phyloP scores from a whole-genome alignment of 1,140 invertebrate species.

The Potamilus streckersoni region DNA sequence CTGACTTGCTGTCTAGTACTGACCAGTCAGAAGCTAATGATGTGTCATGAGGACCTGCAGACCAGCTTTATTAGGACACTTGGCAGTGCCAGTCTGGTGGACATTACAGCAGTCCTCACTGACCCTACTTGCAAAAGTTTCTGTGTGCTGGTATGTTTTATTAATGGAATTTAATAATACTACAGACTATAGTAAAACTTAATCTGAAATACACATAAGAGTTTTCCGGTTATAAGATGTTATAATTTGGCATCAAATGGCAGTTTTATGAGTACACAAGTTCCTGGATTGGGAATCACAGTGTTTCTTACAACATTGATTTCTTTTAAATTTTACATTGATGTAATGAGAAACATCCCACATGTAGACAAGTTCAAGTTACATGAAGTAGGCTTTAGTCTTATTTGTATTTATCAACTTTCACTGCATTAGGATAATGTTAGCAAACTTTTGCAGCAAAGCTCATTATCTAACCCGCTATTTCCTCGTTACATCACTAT shows the following conservation, averaged over 20 bases:
- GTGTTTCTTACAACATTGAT: too few relatives aligned
- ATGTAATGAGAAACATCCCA: neutral
- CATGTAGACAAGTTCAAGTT: neutral
- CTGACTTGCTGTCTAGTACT: slow-evolving; percentile 77
- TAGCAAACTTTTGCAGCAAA: too few relatives aligned
- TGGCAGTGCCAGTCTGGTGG: slow-evolving; percentile 62
- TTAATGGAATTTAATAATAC: neutral
- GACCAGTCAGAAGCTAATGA: slow-evolving; percentile 77
- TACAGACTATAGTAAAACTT: neutral
- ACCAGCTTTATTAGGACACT: slow-evolving; percentile 63
- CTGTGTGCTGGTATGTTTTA: slow-evolving; percentile 75
- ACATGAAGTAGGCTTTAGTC: too few relatives aligned
- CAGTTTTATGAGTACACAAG: neutral
- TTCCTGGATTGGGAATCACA: neutral
- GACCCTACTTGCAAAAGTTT: slow-evolving; percentile 57
- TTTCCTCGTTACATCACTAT: too few relatives aligned
- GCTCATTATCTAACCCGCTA: too few relatives aligned
- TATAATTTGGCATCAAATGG: neutral
- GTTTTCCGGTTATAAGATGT: neutral
- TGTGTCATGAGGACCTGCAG: slow-evolving; percentile 75
- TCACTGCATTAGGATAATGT: too few relatives aligned
- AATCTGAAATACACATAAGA: neutral
- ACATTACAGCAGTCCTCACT: slow-evolving; percentile 54
- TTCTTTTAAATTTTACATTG: neutral
- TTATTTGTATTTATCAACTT: too few relatives aligned